Evolutionary conservation across 2,888 invertebrate genomes (phyloP).

Genomic region (Bellardia pandia): DNA sequence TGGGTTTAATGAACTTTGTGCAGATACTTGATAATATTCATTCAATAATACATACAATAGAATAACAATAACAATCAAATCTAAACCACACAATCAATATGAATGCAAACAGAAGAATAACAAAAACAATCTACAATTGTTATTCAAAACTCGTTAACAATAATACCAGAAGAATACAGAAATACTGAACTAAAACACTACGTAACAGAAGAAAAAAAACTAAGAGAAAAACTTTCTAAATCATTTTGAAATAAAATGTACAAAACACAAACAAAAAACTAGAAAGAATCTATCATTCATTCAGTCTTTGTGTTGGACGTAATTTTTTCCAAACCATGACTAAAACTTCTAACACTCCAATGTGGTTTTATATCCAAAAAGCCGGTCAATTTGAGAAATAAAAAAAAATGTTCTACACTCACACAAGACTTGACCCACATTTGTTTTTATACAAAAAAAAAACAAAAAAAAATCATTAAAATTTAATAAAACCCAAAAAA

Average conservation of each 20-base stretch:
- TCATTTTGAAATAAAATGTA: constrained; percentile 35
- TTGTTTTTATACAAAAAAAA: background rate
- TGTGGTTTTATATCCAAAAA: constrained; percentile 32
- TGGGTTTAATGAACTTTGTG: constrained; percentile 50
- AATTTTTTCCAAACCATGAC: constrained; percentile 5
- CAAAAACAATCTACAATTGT: constrained; percentile 41
- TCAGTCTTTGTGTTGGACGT: background rate
- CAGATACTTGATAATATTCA: constrained; percentile 7
- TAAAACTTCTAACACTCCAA: constrained; percentile 22
- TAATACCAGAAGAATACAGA: constrained; percentile 1
- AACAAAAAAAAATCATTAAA: background rate
- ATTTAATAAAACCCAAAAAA: background rate
- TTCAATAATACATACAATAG: background rate
- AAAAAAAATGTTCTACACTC: background rate
- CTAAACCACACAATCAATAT: constrained; percentile 42
- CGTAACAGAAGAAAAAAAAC: background rate
- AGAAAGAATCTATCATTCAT: constrained; percentile 46
- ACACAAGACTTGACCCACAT: constrained; percentile 34
- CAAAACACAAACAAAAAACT: background rate
- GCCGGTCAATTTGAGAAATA: constrained; percentile 11
- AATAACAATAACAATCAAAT: constrained; percentile 33
- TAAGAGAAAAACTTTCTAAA: constrained; percentile 68
- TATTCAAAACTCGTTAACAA: constrained; percentile 66
- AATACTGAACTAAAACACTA: constrained; percentile 39
- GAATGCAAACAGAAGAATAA: constrained; percentile 18